Base-by-base conservation (phyloP, 2,797 vertebrate genomes). In the Fratercula arctica region DNA sequence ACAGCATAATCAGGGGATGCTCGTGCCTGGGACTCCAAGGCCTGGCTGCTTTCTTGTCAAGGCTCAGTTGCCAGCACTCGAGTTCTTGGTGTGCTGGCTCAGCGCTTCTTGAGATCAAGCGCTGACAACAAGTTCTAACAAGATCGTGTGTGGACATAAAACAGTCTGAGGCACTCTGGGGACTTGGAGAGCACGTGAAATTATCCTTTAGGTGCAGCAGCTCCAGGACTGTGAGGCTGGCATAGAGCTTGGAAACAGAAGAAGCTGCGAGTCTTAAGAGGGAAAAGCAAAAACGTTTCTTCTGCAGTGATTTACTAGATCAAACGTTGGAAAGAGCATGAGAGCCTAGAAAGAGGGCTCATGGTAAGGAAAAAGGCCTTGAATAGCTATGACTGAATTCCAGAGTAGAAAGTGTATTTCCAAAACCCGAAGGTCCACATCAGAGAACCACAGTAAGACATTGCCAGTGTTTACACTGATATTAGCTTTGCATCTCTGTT, bases 1-100 rank as follows among this genome's bases (percentile, higher is more conserved):
- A 37, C 13, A 51, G 33, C 11, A 43, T n/a, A 60, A 50, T 10
- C 12, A 31, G 17, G 25, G 60, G 18, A 28, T 82, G 31, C 19
- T 78, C 0, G 0, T 61, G 54, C 11, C 29, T 39, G 16, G 54
- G 25, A 39, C 21, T 50, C 3, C 0, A 57, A 51, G 29, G 33
- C 37, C n/a, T 68, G 19, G 8, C 12, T 77, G 41, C 37, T 73
- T 70, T 89, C 31, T 48, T 48, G 26, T 76, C 1, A 1, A 33
- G 3, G 10, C 5, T 67, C 26, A 6, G 11, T 21, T 29, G 25
- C 23, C 51, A 66, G 31, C 41, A 28, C 13, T 11, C 3, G 2
- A 7, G n/a, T 60, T 9, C 15, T 59, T 61, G 1, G 1, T 25
- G 31, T 37, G 28, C 28, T 67, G 46, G n/a, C 35, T 72, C 14